Evolutionary conservation across 2,113 vertebrate genomes (phyloP), one percentile per base, ranked within the genome.

Genomic region (Chiloscyllium plagiosum): DNA sequence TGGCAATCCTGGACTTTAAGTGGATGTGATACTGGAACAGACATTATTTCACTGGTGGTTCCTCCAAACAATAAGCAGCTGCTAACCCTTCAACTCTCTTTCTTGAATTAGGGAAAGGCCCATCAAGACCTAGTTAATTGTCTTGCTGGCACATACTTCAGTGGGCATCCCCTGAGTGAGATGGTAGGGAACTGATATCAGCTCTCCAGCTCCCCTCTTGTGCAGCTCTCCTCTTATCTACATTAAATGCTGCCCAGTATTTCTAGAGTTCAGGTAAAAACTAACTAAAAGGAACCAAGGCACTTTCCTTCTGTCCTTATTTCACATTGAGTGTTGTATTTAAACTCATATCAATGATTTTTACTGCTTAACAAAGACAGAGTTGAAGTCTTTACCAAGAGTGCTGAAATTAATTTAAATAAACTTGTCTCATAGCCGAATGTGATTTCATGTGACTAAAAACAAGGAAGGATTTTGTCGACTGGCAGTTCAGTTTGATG

Each of bases 181-280:
- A 33, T 29, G 12, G 33, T 0, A n/a, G 7, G 70, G 70, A 26
- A 8, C 22, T 72, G 6, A 7, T 24, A 1, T 26, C 8, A 26
- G 24, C 70, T 72, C 24, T 10, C 70, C 8, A 72, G 26, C 5
- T 26, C 69, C 20, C 69, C 69, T 26, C 69, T 70, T 20, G 13
- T 20, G 13, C 66, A 68, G 24, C 42, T 47, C 42, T 47, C 42
- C 42, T 47, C 42, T 3, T 29, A 5, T 33, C 5, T 72, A 24
- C 70, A 72, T 72, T 72, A 24, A 96, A 96, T 97, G 97, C 97
- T 96, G 97, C 96, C 96, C 97, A 97, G 94, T 13, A 76, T 69
- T 70, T 96, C 96, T 87, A 29, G 0, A 94, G 95, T 80, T 12
- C 19, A 96, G 85, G 95, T 96, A 96, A 95, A 96, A 96, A 96